These are phyloP conservation scores for Dinothrombium tinctorium DNA, from an alignment of 1,140 invertebrate genomes.

Conservation along the genomic window DNA sequence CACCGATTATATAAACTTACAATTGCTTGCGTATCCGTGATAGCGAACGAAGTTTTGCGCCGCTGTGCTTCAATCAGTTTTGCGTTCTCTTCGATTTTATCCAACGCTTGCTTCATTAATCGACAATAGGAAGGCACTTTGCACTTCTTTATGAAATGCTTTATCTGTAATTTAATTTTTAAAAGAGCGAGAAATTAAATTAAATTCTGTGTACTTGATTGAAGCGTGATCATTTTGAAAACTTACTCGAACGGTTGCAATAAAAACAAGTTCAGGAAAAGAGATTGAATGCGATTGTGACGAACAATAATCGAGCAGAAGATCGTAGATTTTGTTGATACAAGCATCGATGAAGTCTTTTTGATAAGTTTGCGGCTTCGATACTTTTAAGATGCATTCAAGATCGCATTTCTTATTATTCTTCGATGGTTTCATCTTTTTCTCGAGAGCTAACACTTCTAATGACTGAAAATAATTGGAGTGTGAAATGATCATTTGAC, in stretches of 20 bases:
- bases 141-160: conserved; percentile 50
- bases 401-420: conserved; percentile 41
- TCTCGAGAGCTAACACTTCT: conserved; percentile 10
- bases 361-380: conserved; percentile 54
- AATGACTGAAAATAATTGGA: conserved; percentile 8
- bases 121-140: conserved; percentile 49
- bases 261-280: conserved; percentile 59
- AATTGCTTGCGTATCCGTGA: conserved; percentile 36
- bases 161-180: conserved; percentile 11
- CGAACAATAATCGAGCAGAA: conserved; percentile 47
- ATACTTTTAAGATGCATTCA: conserved; percentile 51
- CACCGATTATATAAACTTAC: conserved; percentile 14
- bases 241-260: conserved; percentile 44
- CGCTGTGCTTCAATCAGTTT: conserved; percentile 48
- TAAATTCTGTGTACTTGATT: neutral
- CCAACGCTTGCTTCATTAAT: conserved; percentile 31
- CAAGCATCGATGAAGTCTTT: conserved; percentile 67
- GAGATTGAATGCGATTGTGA: conserved; percentile 44
- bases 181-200: conserved; percentile 6
- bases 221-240: conserved; percentile 11
- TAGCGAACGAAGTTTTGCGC: conserved; percentile 36
- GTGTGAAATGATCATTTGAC: neutral
- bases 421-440: conserved; percentile 9
- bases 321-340: conserved; percentile 50
- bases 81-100: conserved; percentile 27